phyloP scores from a whole-genome alignment of 2,888 invertebrate species.

The Brenthis daphne region DNA sequence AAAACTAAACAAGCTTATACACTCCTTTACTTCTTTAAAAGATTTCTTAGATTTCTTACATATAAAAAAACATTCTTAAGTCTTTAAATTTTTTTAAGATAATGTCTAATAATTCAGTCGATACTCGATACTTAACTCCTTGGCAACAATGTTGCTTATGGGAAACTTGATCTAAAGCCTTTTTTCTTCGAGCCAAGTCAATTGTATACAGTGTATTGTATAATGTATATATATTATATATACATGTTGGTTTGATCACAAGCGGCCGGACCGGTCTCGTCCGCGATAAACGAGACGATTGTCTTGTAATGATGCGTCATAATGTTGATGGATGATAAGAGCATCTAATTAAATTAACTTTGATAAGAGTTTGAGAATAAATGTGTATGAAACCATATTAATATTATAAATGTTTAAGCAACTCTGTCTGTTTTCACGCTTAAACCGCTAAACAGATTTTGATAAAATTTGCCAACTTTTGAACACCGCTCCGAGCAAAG shows the following conservation, averaged over 20 bases:
- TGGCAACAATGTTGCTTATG: no score
- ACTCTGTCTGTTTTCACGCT: no score
- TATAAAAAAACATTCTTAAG: no score
- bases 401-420: background rate
- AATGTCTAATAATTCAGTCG: no score
- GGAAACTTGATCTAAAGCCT: background rate
- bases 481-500: no score
- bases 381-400: background rate
- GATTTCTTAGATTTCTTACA: no score
- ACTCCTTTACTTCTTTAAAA: no score
- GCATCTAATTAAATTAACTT: slow-evolving; percentile 13
- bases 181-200: slow-evolving; percentile 6
- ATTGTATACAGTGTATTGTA: slow-evolving; percentile 3
- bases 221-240: background rate
- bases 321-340: slow-evolving; percentile 11
- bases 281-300: slow-evolving; percentile 1
- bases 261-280: slow-evolving; percentile 10
- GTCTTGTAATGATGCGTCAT: slow-evolving; percentile 19
- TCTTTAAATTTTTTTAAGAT: no score
- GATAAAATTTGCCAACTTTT: no score
- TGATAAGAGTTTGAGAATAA: background rate
- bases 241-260: background rate
- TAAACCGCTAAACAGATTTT: no score
- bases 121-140: no score
- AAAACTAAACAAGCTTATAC: no score